A percentile compares a stretch with the other conserved stretches of the same genome.
phyloP scores from a whole-genome alignment of 2,888 invertebrate genomes.

The Drosophila falleni region DNA sequence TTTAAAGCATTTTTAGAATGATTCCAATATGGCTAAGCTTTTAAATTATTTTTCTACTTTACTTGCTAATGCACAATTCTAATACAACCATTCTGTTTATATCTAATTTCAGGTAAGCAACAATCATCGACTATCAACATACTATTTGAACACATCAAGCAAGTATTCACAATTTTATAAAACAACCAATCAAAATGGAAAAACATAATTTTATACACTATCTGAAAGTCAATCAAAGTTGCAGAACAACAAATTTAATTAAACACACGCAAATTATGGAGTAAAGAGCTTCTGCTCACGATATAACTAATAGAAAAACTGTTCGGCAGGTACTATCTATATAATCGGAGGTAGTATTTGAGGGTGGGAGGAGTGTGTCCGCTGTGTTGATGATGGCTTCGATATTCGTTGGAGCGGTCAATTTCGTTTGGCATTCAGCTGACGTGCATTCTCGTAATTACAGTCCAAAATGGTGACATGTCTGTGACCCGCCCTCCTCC shows the following conservation, averaged over 20 bases:
- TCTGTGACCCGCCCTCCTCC: slow-evolving; percentile 1
- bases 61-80: not conserved
- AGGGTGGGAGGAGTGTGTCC: not conserved
- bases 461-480: slow-evolving; percentile 64
- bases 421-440: slow-evolving; percentile 37
- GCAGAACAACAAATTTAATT: slow-evolving; percentile 52
- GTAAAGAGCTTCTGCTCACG: slow-evolving; percentile 19
- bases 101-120: slow-evolving; percentile 52
- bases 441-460: slow-evolving; percentile 74
- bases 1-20: not conserved
- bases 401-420: slow-evolving; percentile 64
- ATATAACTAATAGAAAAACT: slow-evolving; percentile 53
- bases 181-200: not conserved
- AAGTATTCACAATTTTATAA: slow-evolving; percentile 34
- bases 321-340: slow-evolving; percentile 4
- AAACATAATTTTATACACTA: not conserved
- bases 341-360: not conserved
- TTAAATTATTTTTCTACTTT: too few relatives aligned
- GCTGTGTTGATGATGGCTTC: slow-evolving; percentile 42
- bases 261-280: slow-evolving; percentile 56
- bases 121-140: not conserved
- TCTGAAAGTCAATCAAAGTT: not conserved
- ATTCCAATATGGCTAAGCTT: not conserved
- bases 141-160: slow-evolving; percentile 23
- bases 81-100: not conserved